A percentile compares a stretch with the other conserved stretches of the same genome.
These are phyloP conservation scores for Linyphia triangularis DNA, from an alignment of 2,888 invertebrate genomes.

Conservation along the genomic window DNA sequence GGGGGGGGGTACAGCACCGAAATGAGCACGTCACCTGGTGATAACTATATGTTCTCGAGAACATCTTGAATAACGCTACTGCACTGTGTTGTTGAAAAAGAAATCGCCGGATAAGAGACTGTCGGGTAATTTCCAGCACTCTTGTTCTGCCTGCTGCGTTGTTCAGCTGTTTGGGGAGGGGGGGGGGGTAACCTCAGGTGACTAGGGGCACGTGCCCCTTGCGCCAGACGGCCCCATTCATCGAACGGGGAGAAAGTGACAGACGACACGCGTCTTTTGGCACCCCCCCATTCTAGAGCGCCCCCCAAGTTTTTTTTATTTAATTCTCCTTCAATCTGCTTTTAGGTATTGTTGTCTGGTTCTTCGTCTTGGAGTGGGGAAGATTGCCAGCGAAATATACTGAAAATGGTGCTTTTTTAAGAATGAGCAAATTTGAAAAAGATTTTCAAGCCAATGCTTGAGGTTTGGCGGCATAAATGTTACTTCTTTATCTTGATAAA, in stretches of 20 bases:
- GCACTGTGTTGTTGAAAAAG: constrained; percentile 45
- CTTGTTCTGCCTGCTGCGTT: constrained; percentile 36
- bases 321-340: constrained; percentile 14
- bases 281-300: neutral
- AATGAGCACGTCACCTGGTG: constrained; percentile 65
- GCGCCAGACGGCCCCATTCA: constrained; percentile 66
- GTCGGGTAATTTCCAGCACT: constrained; percentile 64
- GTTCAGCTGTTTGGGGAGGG: constrained; percentile 51
- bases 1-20: neutral
- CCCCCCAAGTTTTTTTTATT: neutral
- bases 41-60: constrained; percentile 53
- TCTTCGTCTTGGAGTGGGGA: constrained; percentile 2
- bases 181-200: constrained; percentile 59
- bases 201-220: constrained; percentile 70
- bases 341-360: constrained; percentile 14
- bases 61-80: constrained; percentile 56
- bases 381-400: constrained; percentile 15
- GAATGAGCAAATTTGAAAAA: too few relatives aligned
- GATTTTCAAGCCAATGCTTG: too few relatives aligned
- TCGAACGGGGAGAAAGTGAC: constrained; percentile 61
- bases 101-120: constrained; percentile 71
- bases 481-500: too few relatives aligned
- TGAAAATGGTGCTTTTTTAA: too few relatives aligned
- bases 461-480: too few relatives aligned
- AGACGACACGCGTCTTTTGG: constrained; percentile 63